Evolutionary conservation across 2,113 vertebrate genomes (phyloP), one percentile per base, ranked within the genome.

Genomic region (Lasiurus borealis): DNA sequence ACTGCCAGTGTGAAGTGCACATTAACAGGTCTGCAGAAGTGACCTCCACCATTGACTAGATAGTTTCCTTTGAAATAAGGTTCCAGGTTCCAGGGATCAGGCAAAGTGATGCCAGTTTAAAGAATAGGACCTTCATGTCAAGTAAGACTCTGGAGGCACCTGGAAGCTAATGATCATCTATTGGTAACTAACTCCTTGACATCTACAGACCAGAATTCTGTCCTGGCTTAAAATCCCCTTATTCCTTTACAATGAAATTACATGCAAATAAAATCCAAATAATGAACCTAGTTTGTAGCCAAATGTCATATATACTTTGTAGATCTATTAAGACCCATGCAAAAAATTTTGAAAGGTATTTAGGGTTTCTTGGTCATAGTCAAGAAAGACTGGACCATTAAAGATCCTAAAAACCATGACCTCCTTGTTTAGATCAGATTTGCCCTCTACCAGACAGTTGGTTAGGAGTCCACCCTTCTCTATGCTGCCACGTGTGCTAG

Each of bases 11-110:
- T 76, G 90, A 97, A 91, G 97, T 98, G 93, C 98, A 95, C 71
- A 93, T 98, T 95, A 98, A 91, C 3, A 9, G 92, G 93, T 95
- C 96, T 99, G 97, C 91, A 98, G 97, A 80, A 98, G 95, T 91
- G 98, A 99, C 98, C 97, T 97, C 3, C 21, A 9, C 86, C 46
- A 82, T 98, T 88, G 97, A 98, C 94, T 93, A 98, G 80, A 90
- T 94, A 93, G 98, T 97, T 98, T 97, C 98, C 50, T 98, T 97
- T 73, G 88, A 96, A 93, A 97, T 88, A 5, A 95, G 96, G 46
- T 97, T 84, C 0, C 66, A 97, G 44, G 96, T 98, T 96, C 88
- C 97, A 75, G 95, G 97, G 85, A 97, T 59, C 0, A 96, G 97
- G 75, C 95, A 93, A 84, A 97, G 96, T 0, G 66, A 98, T 52